Evolutionary conservation across 2,797 vertebrate species (phyloP).

Genomic region (Catharus ustulatus): DNA sequence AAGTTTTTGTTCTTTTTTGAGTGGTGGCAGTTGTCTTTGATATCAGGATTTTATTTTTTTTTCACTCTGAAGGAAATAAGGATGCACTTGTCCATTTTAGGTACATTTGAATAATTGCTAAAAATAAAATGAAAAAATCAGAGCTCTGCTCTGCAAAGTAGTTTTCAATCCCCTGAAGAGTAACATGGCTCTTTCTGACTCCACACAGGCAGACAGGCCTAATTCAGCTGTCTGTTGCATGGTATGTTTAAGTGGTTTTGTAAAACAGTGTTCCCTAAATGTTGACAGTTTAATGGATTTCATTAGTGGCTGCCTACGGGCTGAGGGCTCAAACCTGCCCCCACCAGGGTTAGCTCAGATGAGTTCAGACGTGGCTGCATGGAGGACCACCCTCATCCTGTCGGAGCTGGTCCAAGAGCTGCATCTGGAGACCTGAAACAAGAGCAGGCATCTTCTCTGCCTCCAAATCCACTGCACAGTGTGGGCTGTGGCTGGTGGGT

Average conservation of each 20-base stretch:
- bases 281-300: constrained; percentile 71
- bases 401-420: not conserved
- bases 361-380: not conserved
- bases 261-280: constrained; percentile 65
- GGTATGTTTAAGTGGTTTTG: constrained; percentile 63
- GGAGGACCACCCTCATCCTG: constrained; percentile 4
- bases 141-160: constrained; percentile 35
- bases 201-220: constrained; percentile 57
- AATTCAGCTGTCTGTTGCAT: constrained; percentile 63
- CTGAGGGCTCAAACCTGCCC: constrained; percentile 39
- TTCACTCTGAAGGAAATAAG: not conserved
- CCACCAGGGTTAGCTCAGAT: constrained; percentile 31
- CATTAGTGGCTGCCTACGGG: constrained; percentile 29
- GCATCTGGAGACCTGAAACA: not conserved
- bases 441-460: not conserved
- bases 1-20: not conserved
- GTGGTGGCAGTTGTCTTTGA: not conserved
- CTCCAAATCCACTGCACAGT: not conserved
- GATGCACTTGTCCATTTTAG: not conserved
- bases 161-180: constrained; percentile 61
- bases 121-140: constrained; percentile 34
- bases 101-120: constrained; percentile 45
- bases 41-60: not conserved
- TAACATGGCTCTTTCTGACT: constrained; percentile 52
- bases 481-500: not conserved